Conservation (phyloP, 1,140 invertebrate genomes). For the Achroia grisella region DNA sequence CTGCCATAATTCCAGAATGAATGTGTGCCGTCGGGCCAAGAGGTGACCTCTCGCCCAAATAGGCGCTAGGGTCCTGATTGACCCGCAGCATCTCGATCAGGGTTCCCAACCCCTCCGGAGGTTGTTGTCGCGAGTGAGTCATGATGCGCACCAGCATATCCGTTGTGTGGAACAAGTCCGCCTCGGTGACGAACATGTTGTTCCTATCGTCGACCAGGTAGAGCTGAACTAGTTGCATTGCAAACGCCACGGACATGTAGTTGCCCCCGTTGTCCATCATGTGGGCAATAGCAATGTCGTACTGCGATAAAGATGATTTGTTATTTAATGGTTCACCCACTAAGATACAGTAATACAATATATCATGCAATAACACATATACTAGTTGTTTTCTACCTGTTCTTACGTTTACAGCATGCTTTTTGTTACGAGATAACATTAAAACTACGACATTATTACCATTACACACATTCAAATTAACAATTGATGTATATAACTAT, state of each 20-base stretch:
- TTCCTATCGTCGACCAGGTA: constrained; percentile 91
- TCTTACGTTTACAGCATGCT: too few relatives aligned
- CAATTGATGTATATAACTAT: too few relatives aligned
- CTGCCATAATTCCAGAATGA: constrained; percentile 92
- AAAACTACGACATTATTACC: too few relatives aligned
- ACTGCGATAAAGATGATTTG: constrained; percentile 72
- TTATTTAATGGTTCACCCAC: not conserved
- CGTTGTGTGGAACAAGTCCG: constrained; percentile 89
- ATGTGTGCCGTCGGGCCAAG: constrained; percentile 90
- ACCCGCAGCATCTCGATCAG: constrained; percentile 85
- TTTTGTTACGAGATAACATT: too few relatives aligned
- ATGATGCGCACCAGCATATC: constrained; percentile 86
- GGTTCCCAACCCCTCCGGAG: constrained; percentile 85
- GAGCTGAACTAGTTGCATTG: constrained; percentile 92
- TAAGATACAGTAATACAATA: too few relatives aligned
- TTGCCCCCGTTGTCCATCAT: constrained; percentile 92
- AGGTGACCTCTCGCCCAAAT: constrained; percentile 81
- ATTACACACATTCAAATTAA: too few relatives aligned
- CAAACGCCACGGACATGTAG: constrained; percentile 88
- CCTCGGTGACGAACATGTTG: constrained; percentile 85
- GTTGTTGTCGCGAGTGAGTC: constrained; percentile 80
- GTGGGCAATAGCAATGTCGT: constrained; percentile 89
- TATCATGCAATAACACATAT: too few relatives aligned
- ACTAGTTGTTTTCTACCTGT: too few relatives aligned
- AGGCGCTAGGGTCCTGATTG: constrained; percentile 79